These are phyloP conservation scores for Phyllotreta striolata DNA, from an alignment of 2,888 invertebrate genomes.

Conservation along the genomic window DNA sequence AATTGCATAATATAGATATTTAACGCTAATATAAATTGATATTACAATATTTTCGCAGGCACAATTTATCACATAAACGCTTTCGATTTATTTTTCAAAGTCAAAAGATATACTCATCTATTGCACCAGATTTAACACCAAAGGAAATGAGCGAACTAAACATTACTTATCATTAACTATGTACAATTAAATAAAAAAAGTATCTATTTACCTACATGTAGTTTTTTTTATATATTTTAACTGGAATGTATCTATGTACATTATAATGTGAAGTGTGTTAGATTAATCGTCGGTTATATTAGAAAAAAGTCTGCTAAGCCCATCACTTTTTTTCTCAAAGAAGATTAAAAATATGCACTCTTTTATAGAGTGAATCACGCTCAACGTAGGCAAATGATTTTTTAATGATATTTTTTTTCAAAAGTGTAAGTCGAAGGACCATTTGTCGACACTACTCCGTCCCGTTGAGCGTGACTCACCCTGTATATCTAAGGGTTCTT, in stretches of 20 bases:
- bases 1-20: slow-evolving; percentile 5
- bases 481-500: no score
- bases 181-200: slow-evolving; percentile 6
- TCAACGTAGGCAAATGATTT: no score
- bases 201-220: neutral
- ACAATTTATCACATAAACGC: slow-evolving; percentile 17
- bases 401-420: no score
- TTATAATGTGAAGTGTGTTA: no score
- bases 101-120: slow-evolving; percentile 2
- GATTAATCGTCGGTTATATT: no score
- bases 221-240: slow-evolving; percentile 8
- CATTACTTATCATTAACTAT: slow-evolving; percentile 6
- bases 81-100: slow-evolving; percentile 4
- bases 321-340: no score
- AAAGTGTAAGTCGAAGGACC: no score
- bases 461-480: no score
- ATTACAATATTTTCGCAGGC: slow-evolving; percentile 10
- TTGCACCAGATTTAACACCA: slow-evolving; percentile 9
- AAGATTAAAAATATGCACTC: no score
- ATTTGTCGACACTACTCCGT: no score
- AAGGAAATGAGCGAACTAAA: neutral
- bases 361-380: no score
- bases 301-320: no score
- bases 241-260: slow-evolving; percentile 9
- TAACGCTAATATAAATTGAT: slow-evolving; percentile 1